Evolutionary conservation across 2,113 vertebrate genomes (phyloP), one percentile per base, ranked within the genome.

Genomic region (Daphoenositta chrysoptera): DNA sequence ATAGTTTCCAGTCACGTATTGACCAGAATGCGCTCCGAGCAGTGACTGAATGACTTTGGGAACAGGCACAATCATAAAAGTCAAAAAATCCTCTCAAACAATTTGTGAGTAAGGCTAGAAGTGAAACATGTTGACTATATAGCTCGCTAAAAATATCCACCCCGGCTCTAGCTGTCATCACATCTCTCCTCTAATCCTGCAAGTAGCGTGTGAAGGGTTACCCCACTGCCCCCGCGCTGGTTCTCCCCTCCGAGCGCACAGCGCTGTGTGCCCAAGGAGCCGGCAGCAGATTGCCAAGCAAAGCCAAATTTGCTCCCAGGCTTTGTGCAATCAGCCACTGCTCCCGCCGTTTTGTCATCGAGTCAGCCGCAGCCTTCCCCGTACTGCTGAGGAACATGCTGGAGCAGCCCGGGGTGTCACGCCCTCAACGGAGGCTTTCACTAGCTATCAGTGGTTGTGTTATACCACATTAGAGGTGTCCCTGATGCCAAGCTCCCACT

Each of bases 311-410:
- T 84, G 28, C 37, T 95, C 86, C 76, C 26, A 37, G 90, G 72
- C 90, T 89, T 93, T 93, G 39, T 75, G 76, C 93, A 88, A 57
- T 92, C 79, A 92, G 72, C 66, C 1, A 1, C 91, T 42, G 89
- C 84, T 94, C 83, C 91, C 1, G 9, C 37, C 16, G 17, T 86
- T 96, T 86, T 97, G 93, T 96, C 93, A 78, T 81, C 94, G 84
- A 87, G 76, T 96, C 76, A 93, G 76, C 94, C 44, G 2, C 96
- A 94, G 90, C 76, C 68, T 83, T 81, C 51, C 51, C 83, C 16
- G 1, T 68, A 9, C 20, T 89, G 48, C 68, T 3, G 8, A 80
- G 56, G 90, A 94, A 42, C 69, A 71, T 16, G 83, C 79, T 68
- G 48, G 87, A 88, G 64, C 2, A 1, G 33, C 71, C 42, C 33